A percentile compares a stretch with the other conserved stretches of the same genome.
phyloP scores from a whole-genome alignment of 1,140 invertebrate genomes.

The Drosophila chauvacae region DNA sequence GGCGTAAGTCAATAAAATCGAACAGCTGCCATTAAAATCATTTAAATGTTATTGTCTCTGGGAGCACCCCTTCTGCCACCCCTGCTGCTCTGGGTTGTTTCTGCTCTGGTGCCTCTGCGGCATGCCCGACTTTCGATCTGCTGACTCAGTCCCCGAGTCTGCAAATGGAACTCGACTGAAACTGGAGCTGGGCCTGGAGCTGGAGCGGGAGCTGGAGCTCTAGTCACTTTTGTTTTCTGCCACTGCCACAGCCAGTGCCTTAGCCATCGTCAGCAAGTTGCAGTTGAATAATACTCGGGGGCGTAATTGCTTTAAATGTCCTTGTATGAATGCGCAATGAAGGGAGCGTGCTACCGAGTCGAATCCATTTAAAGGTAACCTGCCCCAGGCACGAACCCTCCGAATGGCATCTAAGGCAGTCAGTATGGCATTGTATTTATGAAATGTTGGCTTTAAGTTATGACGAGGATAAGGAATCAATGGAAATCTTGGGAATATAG shows the following conservation, averaged over 20 bases:
- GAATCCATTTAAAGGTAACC: conserved; percentile 60
- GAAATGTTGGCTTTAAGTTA: conserved; percentile 29
- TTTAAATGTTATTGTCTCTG: conserved; percentile 82
- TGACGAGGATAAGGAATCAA: conserved; percentile 11
- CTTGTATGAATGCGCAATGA: conserved; percentile 75
- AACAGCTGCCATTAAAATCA: conserved; percentile 83
- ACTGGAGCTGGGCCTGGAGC: conserved; percentile 13
- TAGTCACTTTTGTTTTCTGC: conserved; percentile 72
- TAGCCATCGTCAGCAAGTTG: conserved; percentile 74
- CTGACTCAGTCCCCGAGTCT: conserved; percentile 60
- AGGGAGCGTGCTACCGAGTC: conserved; percentile 26
- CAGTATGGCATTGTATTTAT: neutral
- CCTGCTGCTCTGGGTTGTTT: conserved; percentile 61
- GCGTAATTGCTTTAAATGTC: conserved; percentile 82
- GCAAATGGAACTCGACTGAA: conserved; percentile 1
- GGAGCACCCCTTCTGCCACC: conserved; percentile 19
- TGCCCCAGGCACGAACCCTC: conserved; percentile 30
- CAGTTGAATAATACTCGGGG: conserved; percentile 78
- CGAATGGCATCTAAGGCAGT: neutral
- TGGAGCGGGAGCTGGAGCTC: conserved; percentile 20
- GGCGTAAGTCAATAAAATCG: conserved; percentile 78
- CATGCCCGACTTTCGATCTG: conserved; percentile 56
- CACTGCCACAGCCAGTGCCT: conserved; percentile 9
- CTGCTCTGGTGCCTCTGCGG: conserved; percentile 76
- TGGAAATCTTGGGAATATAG: conserved; percentile 20